Evolutionary conservation across 2,888 invertebrate species (phyloP).

Genomic region (Brachyptera risi): DNA sequence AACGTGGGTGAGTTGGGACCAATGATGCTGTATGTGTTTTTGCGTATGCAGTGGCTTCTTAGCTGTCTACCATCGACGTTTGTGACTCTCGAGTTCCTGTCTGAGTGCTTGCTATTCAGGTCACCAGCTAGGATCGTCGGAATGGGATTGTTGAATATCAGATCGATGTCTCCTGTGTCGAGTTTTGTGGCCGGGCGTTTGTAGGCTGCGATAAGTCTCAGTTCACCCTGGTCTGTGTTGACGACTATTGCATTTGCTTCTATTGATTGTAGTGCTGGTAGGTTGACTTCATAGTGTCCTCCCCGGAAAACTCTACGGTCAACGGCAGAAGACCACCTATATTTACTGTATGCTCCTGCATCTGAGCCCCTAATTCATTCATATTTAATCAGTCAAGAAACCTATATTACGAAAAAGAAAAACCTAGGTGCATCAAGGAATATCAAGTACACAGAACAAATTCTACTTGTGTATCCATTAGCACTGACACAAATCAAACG

Average conservation of each 20-base stretch:
- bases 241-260: conserved; percentile 4
- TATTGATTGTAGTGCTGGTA: background rate
- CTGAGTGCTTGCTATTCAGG: conserved; percentile 7
- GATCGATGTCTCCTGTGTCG: too few species aligned
- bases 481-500: too few species aligned
- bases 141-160: background rate
- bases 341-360: too few species aligned
- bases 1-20: background rate
- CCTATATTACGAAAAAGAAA: too few species aligned
- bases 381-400: too few species aligned
- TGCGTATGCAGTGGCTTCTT: background rate
- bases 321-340: too few species aligned
- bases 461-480: too few species aligned
- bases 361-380: too few species aligned
- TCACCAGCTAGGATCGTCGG: background rate
- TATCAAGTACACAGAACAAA: too few species aligned
- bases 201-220: background rate
- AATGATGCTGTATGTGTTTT: background rate
- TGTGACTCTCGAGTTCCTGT: background rate
- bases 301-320: too few species aligned
- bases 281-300: too few species aligned
- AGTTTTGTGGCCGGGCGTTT: background rate
- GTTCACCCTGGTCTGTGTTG: background rate
- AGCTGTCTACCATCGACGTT: background rate
- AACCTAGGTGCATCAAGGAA: too few species aligned